Base-by-base conservation (phyloP, 1,140 invertebrate species). In the Drosophila kurseongensis region DNA sequence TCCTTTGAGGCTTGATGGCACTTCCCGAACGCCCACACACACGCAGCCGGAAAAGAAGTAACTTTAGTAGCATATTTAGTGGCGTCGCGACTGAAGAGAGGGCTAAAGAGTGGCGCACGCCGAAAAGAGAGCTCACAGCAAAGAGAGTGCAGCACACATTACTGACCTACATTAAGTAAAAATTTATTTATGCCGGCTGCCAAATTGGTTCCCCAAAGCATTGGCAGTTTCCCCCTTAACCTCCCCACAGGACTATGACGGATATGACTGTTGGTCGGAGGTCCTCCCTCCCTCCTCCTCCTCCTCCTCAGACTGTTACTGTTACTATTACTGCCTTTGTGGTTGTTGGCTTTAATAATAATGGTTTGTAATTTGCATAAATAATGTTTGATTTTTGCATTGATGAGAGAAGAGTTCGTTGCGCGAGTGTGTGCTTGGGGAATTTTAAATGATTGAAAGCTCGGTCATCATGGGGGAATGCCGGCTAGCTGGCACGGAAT, bases 181-280 rank as follows among this genome's bases (percentile, higher is more conserved):
- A 89, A 89, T 80, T 78, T 88, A 88, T 89, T 88, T 88, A 89
- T 89, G 84, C 84, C 84, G 84, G 84, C 84, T 88, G 80, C 79
- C 84, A 89, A 89, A 88, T 88, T 86, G 79, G 79, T 86, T 86
- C 65, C 78, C 83, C 78, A 69, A 78, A 61, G 82, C 67, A 61
- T 77, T 85, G 80, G 73, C 61, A 83, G 66, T 57, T 13, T 32
- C 59, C 55, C 45, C 62, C 29, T 8, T 6, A 32, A 6, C 29
- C 14, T n/a, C 5, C 0, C 50, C 61, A 56, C 52, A 42, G 54
- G 68, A 71, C 83, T 68, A 79, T 88, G 83, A 86, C 66, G 75
- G 83, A 86, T 86, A 82, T 66, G 78, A 77, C 77, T 88, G 56
- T 55, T 58, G 72, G 52, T 59, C 44, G 74, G 45, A 56, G 47